Conservation (phyloP, 2,113 vertebrate species). For the Microcebus griseorufus region DNA sequence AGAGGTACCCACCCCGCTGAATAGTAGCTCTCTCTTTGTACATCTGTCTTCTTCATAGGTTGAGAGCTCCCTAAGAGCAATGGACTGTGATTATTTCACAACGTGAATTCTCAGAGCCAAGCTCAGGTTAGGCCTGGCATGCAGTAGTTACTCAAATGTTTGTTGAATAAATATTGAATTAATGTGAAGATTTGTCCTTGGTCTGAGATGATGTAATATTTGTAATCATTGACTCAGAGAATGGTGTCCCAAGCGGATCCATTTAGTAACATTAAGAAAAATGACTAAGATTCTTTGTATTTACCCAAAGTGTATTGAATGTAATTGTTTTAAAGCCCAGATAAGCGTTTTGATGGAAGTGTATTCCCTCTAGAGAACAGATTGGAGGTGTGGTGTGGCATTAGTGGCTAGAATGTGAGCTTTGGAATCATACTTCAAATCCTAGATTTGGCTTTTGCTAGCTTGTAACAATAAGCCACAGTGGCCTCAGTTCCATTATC, state of each 20-base stretch:
- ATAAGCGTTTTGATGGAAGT: constrained; percentile 20
- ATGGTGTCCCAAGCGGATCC: constrained; percentile 25
- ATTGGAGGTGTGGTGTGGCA: not conserved
- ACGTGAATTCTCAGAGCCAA: not conserved
- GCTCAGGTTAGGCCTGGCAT: not conserved
- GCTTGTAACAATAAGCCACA: not conserved
- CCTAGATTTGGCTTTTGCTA: not conserved
- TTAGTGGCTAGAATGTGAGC: not conserved
- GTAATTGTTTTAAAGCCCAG: constrained; percentile 4
- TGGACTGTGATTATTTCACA: constrained; percentile 41
- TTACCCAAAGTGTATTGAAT: constrained; percentile 2
- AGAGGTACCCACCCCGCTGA: not conserved
- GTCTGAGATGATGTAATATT: constrained; percentile 58
- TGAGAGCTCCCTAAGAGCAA: not conserved
- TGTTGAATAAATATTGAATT: constrained; percentile 68
- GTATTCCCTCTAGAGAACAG: not conserved
- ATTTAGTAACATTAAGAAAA: constrained; percentile 49
- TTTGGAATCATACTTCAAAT: not conserved
- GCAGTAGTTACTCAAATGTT: constrained; percentile 53
- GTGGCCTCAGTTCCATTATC: not conserved
- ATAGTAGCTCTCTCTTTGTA: not conserved
- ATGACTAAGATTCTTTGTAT: not conserved
- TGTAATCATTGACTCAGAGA: constrained; percentile 43
- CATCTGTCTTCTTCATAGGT: not conserved
- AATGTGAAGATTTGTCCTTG: not conserved